Conservation (phyloP, 2,888 invertebrate species). For the Masnerella sp. region DNA sequence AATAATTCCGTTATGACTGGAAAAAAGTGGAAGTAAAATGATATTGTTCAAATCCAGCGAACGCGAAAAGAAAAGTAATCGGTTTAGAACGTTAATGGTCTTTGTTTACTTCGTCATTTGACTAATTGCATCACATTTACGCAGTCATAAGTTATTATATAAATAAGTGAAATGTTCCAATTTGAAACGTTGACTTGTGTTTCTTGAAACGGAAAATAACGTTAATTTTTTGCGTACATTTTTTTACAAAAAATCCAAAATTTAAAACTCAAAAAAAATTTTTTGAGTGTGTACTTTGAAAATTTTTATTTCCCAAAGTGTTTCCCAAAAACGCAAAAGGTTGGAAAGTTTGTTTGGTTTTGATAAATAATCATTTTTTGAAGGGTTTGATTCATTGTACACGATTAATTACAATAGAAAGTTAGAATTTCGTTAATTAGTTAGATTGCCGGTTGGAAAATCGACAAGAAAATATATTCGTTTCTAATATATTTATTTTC, state of each 20-base stretch:
- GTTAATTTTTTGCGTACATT: conserved; percentile 4
- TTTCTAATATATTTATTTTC: conserved; percentile 44
- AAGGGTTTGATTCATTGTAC: no score
- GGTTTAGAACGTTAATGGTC: neutral
- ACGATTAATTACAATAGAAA: conserved; percentile 3
- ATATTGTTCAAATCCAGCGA: no score
- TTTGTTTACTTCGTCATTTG: conserved; percentile 28
- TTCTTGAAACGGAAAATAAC: conserved; percentile 44
- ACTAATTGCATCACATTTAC: conserved; percentile 41
- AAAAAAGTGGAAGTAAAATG: neutral
- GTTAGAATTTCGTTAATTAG: conserved; percentile 40
- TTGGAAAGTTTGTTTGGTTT: no score
- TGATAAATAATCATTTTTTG: no score
- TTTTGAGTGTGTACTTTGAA: no score
- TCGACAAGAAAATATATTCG: conserved; percentile 36
- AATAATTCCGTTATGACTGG: neutral
- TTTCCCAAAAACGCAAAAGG: no score
- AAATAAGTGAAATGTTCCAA: conserved; percentile 49
- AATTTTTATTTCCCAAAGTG: no score
- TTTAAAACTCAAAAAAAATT: no score
- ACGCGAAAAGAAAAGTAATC: conserved; percentile 3
- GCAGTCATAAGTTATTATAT: conserved; percentile 36
- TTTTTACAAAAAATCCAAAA: no score
- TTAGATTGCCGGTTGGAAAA: conserved; percentile 39
- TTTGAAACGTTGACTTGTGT: conserved; percentile 32